These are phyloP conservation scores for Agriopis leucophaearia DNA, from an alignment of 2,888 invertebrate species.

Conservation along the genomic window DNA sequence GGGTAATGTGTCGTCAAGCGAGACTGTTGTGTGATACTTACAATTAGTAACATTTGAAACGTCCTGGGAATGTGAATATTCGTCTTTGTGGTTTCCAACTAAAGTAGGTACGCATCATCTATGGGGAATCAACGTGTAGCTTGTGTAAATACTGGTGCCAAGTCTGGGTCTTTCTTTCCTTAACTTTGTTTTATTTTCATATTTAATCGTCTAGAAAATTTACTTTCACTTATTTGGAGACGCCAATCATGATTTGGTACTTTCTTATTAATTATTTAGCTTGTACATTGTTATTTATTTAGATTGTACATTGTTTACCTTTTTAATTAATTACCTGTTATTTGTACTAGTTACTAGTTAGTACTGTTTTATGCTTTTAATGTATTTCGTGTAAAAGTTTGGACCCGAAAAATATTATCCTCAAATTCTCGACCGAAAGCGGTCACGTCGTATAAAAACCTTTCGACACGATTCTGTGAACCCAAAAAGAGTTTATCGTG, in stretches of 20 bases:
- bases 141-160: too few relatives aligned
- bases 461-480: constrained; percentile 22
- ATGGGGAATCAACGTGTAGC: background rate
- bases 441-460: constrained; percentile 18
- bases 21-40: constrained; percentile 63
- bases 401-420: background rate
- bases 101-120: background rate
- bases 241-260: background rate
- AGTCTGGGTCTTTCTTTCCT: too few relatives aligned
- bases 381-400: background rate
- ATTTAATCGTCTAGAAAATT: background rate
- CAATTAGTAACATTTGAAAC: constrained; percentile 60
- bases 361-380: background rate
- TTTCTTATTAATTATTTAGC: background rate
- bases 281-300: too few relatives aligned
- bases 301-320: too few relatives aligned
- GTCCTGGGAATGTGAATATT: constrained; percentile 52
- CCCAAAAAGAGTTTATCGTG: constrained; percentile 19
- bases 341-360: too few relatives aligned
- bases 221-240: background rate
- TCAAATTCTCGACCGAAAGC: background rate
- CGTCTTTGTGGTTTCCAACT: constrained; percentile 17
- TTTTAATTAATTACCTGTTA: too few relatives aligned
- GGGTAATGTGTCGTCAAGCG: constrained; percentile 65
- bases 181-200: background rate